These are phyloP conservation scores for Vulpes ferrilata DNA, from an alignment of 2,113 vertebrate genomes.

Conservation along the genomic window DNA sequence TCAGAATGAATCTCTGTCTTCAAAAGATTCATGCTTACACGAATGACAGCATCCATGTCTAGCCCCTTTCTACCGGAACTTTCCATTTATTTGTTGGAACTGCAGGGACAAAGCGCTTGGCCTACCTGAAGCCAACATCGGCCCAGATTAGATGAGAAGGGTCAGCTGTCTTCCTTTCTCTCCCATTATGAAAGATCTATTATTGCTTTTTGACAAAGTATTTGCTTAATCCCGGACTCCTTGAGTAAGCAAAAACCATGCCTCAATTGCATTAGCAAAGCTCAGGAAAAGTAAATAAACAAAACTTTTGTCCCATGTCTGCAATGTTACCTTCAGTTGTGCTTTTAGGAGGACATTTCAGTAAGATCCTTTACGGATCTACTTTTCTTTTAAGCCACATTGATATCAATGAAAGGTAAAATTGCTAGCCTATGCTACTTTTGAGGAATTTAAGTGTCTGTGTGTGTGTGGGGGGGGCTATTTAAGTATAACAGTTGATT, in stretches of 20 bases:
- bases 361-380: not conserved
- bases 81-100: not conserved
- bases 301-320: not conserved
- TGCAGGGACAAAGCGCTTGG: not conserved
- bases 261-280: not conserved
- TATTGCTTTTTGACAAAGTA: not conserved
- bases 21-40: not conserved
- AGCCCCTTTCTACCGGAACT: not conserved
- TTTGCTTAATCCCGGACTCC: not conserved
- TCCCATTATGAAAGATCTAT: not conserved
- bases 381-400: constrained; percentile 10
- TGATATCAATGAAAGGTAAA: not conserved
- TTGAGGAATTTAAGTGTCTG: not conserved
- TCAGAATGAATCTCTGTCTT: not conserved
- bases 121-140: not conserved
- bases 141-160: not conserved
- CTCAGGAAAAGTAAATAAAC: not conserved
- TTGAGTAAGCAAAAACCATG: constrained; percentile 18
- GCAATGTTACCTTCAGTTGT: not conserved
- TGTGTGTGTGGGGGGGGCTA: not conserved
- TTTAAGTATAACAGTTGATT: not conserved
- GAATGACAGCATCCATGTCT: not conserved
- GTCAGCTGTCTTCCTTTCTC: not conserved
- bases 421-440: not conserved
- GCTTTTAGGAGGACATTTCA: not conserved